These are phyloP conservation scores for Poliocrania exsul DNA, from an alignment of 2,797 vertebrate species.

Conservation along the genomic window DNA sequence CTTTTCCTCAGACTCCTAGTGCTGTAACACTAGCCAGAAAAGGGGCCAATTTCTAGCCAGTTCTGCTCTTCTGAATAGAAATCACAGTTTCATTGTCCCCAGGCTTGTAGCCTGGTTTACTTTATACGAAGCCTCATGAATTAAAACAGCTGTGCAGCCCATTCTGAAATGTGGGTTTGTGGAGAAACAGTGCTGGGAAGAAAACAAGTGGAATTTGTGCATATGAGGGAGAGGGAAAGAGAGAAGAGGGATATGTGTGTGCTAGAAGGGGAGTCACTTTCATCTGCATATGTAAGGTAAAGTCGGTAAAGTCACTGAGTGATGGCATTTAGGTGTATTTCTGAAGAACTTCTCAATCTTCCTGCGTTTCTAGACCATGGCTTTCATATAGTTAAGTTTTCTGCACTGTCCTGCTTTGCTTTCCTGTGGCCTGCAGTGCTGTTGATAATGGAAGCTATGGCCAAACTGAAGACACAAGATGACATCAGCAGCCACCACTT, in stretches of 20 bases:
- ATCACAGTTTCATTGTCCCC: conserved; percentile 49
- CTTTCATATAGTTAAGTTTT: background rate
- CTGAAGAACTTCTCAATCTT: background rate
- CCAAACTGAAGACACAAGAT: background rate
- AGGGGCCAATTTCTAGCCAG: conserved; percentile 30
- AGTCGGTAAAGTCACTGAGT: background rate
- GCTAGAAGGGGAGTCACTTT: background rate
- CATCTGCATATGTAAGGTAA: background rate
- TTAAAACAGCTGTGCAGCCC: conserved; percentile 38
- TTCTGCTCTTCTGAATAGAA: conserved; percentile 46
- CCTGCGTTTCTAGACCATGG: background rate
- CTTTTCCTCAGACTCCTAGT: background rate
- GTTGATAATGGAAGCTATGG: background rate
- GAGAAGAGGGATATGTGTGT: background rate
- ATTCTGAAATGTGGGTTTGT: background rate
- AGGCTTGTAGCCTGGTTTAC: conserved; percentile 37
- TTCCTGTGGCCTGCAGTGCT: background rate
- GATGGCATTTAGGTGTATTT: background rate
- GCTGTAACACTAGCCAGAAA: conserved; percentile 27
- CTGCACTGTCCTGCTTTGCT: background rate
- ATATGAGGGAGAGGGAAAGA: background rate
- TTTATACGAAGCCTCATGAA: conserved; percentile 40
- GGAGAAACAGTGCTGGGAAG: background rate
- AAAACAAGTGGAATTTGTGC: background rate
- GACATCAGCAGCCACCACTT: background rate